Conservation (phyloP, 2,888 invertebrate species). For the Drosophila neoperkinsi region DNA sequence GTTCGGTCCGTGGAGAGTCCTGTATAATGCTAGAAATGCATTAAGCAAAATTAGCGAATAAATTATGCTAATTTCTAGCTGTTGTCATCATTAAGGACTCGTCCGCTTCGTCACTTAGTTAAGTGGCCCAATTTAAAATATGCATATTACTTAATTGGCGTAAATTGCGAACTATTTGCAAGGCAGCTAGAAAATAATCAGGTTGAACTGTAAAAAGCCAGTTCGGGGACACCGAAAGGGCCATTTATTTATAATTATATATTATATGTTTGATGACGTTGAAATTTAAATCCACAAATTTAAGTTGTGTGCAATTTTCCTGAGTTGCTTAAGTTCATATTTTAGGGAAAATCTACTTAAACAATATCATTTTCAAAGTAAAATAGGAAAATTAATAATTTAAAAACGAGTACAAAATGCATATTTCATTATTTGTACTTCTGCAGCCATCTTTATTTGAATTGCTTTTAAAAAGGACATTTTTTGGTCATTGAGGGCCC, state of each 20-base stretch:
- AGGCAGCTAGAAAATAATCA: slow-evolving; percentile 27
- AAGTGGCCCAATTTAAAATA: slow-evolving; percentile 26
- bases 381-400: not conserved
- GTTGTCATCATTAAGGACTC: slow-evolving; percentile 29
- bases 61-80: slow-evolving; percentile 53
- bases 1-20: not conserved
- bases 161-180: not conserved
- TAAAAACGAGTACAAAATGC: not conserved
- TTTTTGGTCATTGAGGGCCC: not conserved
- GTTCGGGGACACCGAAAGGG: slow-evolving; percentile 6
- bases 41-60: slow-evolving; percentile 29
- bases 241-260: too few species aligned
- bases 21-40: slow-evolving; percentile 22
- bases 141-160: slow-evolving; percentile 53
- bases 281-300: not conserved
- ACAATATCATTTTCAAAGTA: not conserved
- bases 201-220: slow-evolving; percentile 1
- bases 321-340: not conserved
- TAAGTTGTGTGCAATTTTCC: not conserved
- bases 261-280: not conserved
- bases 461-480: not conserved
- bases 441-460: not conserved
- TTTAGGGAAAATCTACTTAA: not conserved
- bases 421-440: not conserved
- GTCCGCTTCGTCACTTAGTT: slow-evolving; percentile 9